Evolutionary conservation across 2,113 vertebrate genomes (phyloP).

Genomic region (Corydoras sp.): DNA sequence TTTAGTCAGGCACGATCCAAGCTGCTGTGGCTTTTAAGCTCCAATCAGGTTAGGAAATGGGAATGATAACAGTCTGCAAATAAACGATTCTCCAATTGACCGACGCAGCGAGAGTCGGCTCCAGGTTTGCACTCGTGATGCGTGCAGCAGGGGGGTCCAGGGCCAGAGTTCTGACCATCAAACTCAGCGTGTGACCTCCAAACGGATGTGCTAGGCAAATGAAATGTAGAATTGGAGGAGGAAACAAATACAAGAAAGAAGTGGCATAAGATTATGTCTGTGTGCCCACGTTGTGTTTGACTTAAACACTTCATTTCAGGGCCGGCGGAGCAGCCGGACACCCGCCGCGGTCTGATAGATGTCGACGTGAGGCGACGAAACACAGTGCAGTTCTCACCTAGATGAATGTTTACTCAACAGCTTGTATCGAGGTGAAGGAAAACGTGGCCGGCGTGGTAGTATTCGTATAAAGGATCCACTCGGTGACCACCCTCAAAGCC

Average conservation of each 20-base stretch:
- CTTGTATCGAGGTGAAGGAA: slow-evolving; percentile 5
- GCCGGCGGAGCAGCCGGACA: slow-evolving; percentile 37
- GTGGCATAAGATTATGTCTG: slow-evolving; percentile 28
- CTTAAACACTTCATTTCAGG: slow-evolving; percentile 55
- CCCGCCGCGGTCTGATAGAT: slow-evolving; percentile 33
- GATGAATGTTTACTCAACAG: slow-evolving; percentile 24
- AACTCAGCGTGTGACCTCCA: slow-evolving; percentile 51
- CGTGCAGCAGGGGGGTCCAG: slow-evolving; percentile 41
- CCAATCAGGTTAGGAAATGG: slow-evolving; percentile 68
- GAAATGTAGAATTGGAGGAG: slow-evolving; percentile 52
- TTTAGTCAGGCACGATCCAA: slow-evolving; percentile 71
- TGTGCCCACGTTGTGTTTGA: slow-evolving; percentile 40
- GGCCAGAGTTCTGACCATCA: slow-evolving; percentile 46
- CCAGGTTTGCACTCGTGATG: slow-evolving; percentile 38
- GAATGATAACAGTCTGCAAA: slow-evolving; percentile 66
- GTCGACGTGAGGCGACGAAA: slow-evolving; percentile 12
- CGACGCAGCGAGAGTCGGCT: slow-evolving; percentile 61
- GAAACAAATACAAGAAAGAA: slow-evolving; percentile 44
- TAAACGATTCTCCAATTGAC: slow-evolving; percentile 70
- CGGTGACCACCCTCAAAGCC: slow-evolving; percentile 64
- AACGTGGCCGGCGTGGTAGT: too few species aligned
- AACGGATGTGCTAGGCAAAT: slow-evolving; percentile 50
- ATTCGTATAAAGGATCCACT: slow-evolving; percentile 64
- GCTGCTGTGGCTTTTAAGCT: slow-evolving; percentile 73
- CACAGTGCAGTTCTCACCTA: slow-evolving; percentile 24